Evolutionary conservation across 2,888 invertebrate genomes (phyloP), one percentile per base, ranked within the genome.

Genomic region (Ganaspis brasiliensis): DNA sequence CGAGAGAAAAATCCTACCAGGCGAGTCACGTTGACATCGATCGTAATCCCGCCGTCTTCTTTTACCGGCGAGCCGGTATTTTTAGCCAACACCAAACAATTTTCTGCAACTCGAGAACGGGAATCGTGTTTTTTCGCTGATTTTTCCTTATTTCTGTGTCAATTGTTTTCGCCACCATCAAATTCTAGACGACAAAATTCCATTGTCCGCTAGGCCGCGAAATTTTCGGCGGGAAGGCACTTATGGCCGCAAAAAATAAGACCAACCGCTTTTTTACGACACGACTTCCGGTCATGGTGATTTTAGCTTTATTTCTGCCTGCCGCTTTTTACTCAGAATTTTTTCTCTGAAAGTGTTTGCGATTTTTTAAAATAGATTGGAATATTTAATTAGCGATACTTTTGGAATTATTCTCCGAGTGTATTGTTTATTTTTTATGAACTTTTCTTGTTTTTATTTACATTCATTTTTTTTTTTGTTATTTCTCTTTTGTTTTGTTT

Each of bases 221-320:
- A 61, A 79, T 74, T 83, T 84, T 84, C 79, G 84, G 84, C 84
- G 84, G 84, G 83, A 84, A 84, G 78, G 45, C 10, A 63, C 21
- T 3, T 14, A 45, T 45, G 63, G 45, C 63, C 21, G 24, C 14
- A 24, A 24, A 45, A 67, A 67, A 19, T 52, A 52, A 16, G 52
- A 52, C 19, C 52, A 19, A n/a, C 52, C 52, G 52, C n/a, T 52
- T 52, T 52, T 52, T 52, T 52, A 52, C 19, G 52, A 19, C 52
- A 19, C n/a, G 24, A 24, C 45, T 67, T 67, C 63, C 63, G 63
- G 52, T 52, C 52, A 52, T 52, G 52, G n/a, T 52, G 52, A 52
- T 16, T 52, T 52, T 19, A 16, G 16, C 8, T 19, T 9, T 9
- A 19, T 19, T 19, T 52, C 19, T 16, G n/a, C 0, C 1, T 35